A percentile compares a stretch with the other conserved stretches of the same genome.
Evolutionary conservation across 2,113 vertebrate species (phyloP).

Genomic region (Columbina picui): DNA sequence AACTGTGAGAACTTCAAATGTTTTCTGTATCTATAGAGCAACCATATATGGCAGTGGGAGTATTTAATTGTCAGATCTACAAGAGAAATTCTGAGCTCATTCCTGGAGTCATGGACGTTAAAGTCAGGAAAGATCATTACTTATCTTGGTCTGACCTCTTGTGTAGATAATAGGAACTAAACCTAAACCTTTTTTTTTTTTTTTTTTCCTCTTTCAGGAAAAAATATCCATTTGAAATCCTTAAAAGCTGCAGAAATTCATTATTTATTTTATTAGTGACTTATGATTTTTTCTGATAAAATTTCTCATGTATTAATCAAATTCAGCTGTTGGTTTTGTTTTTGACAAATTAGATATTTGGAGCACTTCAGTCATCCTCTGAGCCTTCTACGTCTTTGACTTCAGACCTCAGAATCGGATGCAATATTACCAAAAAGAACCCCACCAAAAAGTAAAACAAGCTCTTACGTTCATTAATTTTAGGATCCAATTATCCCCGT

Average conservation of each 20-base stretch:
- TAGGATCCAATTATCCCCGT: background rate
- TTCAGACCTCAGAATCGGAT: background rate
- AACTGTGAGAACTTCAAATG: background rate
- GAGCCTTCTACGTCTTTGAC: background rate
- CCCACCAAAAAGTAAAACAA: background rate
- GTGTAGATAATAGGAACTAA: constrained; percentile 1
- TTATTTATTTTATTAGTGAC: background rate
- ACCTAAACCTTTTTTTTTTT: background rate
- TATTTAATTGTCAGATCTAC: background rate
- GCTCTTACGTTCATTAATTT: background rate
- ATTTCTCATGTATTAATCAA: background rate
- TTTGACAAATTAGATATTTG: background rate
- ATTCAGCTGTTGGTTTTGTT: background rate
- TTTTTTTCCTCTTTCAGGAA: background rate
- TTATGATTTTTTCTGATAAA: background rate
- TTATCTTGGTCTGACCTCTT: constrained; percentile 17
- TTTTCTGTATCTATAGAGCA: background rate
- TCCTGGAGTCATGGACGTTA: background rate
- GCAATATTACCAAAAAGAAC: background rate
- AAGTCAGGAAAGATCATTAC: background rate
- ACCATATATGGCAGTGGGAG: background rate
- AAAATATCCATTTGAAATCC: background rate
- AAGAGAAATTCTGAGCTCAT: background rate
- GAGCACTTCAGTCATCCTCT: background rate
- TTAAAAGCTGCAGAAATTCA: background rate